These are phyloP conservation scores for Gobio occitaniae DNA, from an alignment of 2,797 vertebrate genomes.

Conservation along the genomic window DNA sequence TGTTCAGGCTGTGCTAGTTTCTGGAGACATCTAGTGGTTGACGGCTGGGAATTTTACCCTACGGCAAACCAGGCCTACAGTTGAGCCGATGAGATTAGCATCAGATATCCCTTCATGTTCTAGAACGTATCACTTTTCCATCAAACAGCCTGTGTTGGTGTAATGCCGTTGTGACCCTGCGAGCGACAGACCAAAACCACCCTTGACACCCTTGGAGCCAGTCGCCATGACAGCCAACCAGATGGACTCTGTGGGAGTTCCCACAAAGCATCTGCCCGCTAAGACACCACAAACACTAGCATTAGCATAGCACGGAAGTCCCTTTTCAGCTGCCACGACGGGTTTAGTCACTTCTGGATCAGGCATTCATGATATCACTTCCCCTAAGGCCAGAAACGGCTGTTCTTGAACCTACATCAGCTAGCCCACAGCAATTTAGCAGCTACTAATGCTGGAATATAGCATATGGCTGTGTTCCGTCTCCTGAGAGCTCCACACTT, in stretches of 20 bases:
- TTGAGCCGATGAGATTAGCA: neutral
- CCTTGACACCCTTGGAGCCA: conserved; percentile 24
- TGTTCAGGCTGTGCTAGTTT: conserved; percentile 15
- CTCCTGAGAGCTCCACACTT: neutral
- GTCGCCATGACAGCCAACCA: conserved; percentile 42
- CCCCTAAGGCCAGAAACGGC: conserved; percentile 12
- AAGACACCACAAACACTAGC: conserved; percentile 34
- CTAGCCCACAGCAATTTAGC: conserved; percentile 22
- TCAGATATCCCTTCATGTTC: neutral
- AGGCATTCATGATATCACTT: conserved; percentile 24
- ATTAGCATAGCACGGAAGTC: conserved; percentile 31
- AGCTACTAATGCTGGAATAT: neutral
- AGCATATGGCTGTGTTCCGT: conserved; percentile 10
- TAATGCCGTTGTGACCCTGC: conserved; percentile 32
- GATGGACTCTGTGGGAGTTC: conserved; percentile 59
- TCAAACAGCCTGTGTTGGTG: conserved; percentile 19
- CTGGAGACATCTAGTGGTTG: conserved; percentile 60
- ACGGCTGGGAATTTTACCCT: neutral
- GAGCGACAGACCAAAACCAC: conserved; percentile 40
- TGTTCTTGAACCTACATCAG: neutral
- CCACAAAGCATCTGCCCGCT: conserved; percentile 43
- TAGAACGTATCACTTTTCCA: conserved; percentile 2
- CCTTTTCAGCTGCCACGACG: conserved; percentile 1
- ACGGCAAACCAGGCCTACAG: neutral
- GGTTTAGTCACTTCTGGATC: conserved; percentile 28